Base-by-base conservation (phyloP, 2,113 vertebrate species). In the Siniperca knerii region DNA sequence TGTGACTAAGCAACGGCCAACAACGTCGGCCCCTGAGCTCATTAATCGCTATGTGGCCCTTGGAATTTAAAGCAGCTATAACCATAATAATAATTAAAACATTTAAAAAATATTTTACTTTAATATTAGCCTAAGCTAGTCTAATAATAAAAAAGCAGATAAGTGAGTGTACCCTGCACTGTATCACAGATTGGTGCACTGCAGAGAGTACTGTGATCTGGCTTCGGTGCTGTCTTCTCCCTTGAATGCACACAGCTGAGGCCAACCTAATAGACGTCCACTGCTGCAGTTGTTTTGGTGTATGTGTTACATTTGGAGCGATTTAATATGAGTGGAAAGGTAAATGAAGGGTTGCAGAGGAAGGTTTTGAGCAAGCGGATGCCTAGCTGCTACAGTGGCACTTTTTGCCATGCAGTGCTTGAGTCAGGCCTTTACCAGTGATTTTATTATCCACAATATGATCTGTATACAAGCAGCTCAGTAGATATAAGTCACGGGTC, bases 311-410 rank as follows among this genome's bases (percentile, higher is more conserved):
- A 73, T 77, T 82, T 23, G 42, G 29, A 77, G 55, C 71, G 89
- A 90, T 84, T 82, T 88, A 91, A 93, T 82, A 54, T 21, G 82
- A 92, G 29, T 9, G 11, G 86, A 92, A 82, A 86, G 77, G 77
- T 82, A 88, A 89, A 90, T 29, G 60, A 70, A 77, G 71, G 71
- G 57, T 67, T 85, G 89, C 85, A 85, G 82, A 79, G 80, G 65
- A 87, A 86, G 87, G 81, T 77, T 81, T 85, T 71, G 52, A 79
- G 75, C 40, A 13, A 89, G 71, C 50, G 40, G 82, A 80, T 52
- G 75, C 33, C 29, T 20, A 0, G 78, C 77, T 88, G 89, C 87
- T 87, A 89, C 67, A 20, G 33, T 52, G 50, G 87, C 85, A 85
- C 60, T 89, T 88, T 88, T 64, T 42, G 21, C 40, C 18, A 25